A percentile compares a stretch with the other conserved stretches of the same genome.
These are phyloP conservation scores for Melanotaenia nigrans DNA, from an alignment of 2,797 vertebrate species.

Conservation along the genomic window DNA sequence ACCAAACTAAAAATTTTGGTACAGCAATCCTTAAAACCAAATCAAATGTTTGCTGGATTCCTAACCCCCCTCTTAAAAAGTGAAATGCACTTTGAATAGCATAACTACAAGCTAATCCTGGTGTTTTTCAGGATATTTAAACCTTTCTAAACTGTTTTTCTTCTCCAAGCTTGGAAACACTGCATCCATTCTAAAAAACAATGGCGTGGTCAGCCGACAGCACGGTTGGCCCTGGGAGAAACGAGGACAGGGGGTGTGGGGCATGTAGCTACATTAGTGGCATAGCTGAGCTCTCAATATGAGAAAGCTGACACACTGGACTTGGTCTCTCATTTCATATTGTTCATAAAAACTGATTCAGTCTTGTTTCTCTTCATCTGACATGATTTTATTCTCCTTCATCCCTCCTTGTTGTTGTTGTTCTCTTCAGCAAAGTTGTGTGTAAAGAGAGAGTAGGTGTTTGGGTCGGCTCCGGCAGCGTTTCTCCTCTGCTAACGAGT, in stretches of 20 bases:
- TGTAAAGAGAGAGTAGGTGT: slow-evolving; percentile 82
- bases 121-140: slow-evolving; percentile 84
- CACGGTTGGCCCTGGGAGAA: slow-evolving; percentile 56
- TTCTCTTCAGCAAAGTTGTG: slow-evolving; percentile 88
- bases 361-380: slow-evolving; percentile 85
- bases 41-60: slow-evolving; percentile 58
- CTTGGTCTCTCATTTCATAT: slow-evolving; percentile 77
- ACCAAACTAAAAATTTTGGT: slow-evolving; percentile 70
- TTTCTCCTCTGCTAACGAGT: slow-evolving; percentile 87
- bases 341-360: slow-evolving; percentile 84
- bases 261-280: slow-evolving; percentile 91
- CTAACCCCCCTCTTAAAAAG: slow-evolving; percentile 51
- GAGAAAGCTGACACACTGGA: slow-evolving; percentile 99
- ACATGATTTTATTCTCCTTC: slow-evolving; percentile 72
- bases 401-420: slow-evolving; percentile 40
- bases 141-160: slow-evolving; percentile 35
- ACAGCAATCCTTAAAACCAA: slow-evolving; percentile 71
- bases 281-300: slow-evolving; percentile 99
- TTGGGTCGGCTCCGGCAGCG: slow-evolving; percentile 89
- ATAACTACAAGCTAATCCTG: slow-evolving; percentile 85
- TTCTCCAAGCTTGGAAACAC: slow-evolving; percentile 65
- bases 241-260: slow-evolving; percentile 54
- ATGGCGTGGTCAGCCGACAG: slow-evolving; percentile 59
- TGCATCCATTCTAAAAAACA: slow-evolving; percentile 90
- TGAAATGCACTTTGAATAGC: slow-evolving; percentile 78